phyloP scores from a whole-genome alignment of 2,888 invertebrate species.

The Lissocephala sabroskyi region DNA sequence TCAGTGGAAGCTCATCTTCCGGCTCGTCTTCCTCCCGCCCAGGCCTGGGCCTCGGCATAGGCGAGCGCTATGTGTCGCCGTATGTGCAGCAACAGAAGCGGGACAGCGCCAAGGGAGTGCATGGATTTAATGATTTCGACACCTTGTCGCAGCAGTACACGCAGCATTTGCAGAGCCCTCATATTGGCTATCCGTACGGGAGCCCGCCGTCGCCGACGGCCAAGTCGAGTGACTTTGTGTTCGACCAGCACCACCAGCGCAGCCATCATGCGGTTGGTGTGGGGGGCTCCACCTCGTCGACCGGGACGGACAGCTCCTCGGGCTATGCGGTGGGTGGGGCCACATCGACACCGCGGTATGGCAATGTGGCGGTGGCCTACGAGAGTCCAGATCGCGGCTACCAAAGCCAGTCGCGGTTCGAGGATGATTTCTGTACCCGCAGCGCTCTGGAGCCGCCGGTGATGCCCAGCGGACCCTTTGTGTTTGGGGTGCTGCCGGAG shows the following conservation, averaged over 20 bases:
- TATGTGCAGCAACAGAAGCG: conserved; percentile 67
- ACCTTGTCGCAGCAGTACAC: conserved; percentile 70
- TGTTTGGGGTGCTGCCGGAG: conserved; percentile 76
- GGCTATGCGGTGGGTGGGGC: conserved; percentile 17
- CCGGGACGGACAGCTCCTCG: conserved; percentile 31
- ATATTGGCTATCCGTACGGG: conserved; percentile 71
- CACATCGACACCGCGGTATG: conserved; percentile 30
- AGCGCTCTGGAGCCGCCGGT: conserved; percentile 51
- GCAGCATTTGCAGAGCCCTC: conserved; percentile 67
- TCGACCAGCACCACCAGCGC: conserved; percentile 32
- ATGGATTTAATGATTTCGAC: conserved; percentile 71
- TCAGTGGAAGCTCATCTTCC: too few species aligned
- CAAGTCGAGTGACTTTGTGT: conserved; percentile 65
- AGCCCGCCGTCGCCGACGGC: conserved; percentile 71
- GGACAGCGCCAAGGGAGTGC: conserved; percentile 67
- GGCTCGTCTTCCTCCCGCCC: too few species aligned
- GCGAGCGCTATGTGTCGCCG: conserved; percentile 61
- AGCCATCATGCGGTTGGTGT: conserved; percentile 18
- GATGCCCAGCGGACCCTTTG: conserved; percentile 74
- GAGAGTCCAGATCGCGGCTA: too few species aligned
- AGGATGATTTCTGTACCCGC: conserved; percentile 68
- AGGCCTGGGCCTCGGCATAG: too few species aligned
- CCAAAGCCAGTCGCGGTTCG: conserved; percentile 67
- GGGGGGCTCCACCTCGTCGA: conserved; percentile 9
- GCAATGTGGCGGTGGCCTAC: conserved; percentile 19